These are phyloP conservation scores for Halocaridina rubra DNA, from an alignment of 2,888 invertebrate species.

Conservation along the genomic window DNA sequence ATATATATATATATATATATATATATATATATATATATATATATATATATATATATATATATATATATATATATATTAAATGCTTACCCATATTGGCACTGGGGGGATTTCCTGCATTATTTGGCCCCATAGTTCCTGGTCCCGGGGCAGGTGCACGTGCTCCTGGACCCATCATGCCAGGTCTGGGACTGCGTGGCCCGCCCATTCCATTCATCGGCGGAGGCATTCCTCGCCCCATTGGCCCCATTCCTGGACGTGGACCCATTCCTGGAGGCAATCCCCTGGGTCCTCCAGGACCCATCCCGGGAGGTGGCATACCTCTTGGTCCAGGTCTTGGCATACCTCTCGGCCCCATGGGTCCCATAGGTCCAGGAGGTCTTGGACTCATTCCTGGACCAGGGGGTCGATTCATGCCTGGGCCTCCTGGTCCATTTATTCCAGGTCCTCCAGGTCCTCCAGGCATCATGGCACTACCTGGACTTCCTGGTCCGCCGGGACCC, in stretches of 20 bases:
- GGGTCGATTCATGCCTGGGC: conserved; percentile 50
- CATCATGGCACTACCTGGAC: background rate
- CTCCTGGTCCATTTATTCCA: conserved; percentile 36
- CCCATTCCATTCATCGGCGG: conserved; percentile 62
- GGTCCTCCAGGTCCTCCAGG: conserved; percentile 18
- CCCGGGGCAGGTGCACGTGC: conserved; percentile 50
- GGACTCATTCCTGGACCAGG: conserved; percentile 56
- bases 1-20: conserved; percentile 31
- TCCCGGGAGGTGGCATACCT: conserved; percentile 57
- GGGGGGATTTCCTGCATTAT: conserved; percentile 26
- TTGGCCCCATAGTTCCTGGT: conserved; percentile 32
- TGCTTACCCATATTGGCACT: conserved; percentile 36
- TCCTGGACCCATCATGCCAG: conserved; percentile 62
- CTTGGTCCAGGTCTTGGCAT: conserved; percentile 51
- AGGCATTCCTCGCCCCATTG: conserved; percentile 50
- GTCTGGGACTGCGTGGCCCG: conserved; percentile 58
- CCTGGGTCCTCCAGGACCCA: conserved; percentile 32
- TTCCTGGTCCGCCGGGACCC: conserved; percentile 6
- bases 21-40: conserved; percentile 38
- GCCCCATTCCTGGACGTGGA: conserved; percentile 58
- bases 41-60: conserved; percentile 38
- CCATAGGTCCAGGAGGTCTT: conserved; percentile 38
- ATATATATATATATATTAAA: conserved; percentile 26
- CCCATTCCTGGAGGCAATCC: conserved; percentile 39
- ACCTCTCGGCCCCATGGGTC: conserved; percentile 49